A percentile compares a stretch with the other conserved stretches of the same genome.
Conservation (phyloP, 2,113 vertebrate genomes). For the Patagioenas fasciata region DNA sequence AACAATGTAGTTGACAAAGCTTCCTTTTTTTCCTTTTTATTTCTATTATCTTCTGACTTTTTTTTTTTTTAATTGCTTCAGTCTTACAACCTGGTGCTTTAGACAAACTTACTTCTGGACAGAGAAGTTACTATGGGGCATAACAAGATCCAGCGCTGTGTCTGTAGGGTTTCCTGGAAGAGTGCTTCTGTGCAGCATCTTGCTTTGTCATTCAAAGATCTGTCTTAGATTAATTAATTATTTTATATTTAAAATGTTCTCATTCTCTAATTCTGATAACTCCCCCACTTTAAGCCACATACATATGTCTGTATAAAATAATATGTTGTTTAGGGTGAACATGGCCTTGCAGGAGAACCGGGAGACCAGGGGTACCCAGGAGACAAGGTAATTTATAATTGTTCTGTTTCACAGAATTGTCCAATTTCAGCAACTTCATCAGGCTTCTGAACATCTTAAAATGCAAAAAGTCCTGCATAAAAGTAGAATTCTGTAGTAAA, state of each 20-base stretch:
- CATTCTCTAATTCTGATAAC: neutral
- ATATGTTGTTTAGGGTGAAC: slow-evolving; percentile 87
- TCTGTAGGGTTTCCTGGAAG: neutral
- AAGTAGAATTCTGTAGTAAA: neutral
- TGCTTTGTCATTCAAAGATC: neutral
- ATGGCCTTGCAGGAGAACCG: slow-evolving; percentile 85
- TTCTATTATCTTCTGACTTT: neutral
- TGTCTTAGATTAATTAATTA: neutral
- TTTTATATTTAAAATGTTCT: neutral
- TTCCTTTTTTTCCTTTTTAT: neutral
- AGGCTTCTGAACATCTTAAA: neutral
- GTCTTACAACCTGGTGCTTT: neutral
- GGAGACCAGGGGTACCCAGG: slow-evolving; percentile 92
- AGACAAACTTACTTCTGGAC: neutral
- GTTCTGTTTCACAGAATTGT: neutral
- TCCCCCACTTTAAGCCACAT: neutral
- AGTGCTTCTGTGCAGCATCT: neutral
- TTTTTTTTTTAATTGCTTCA: neutral
- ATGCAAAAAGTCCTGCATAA: neutral
- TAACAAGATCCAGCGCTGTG: neutral
- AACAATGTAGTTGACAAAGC: neutral
- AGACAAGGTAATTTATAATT: slow-evolving; percentile 85
- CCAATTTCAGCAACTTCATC: neutral
- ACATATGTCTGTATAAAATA: slow-evolving; percentile 75
- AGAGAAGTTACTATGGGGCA: neutral